These are phyloP conservation scores for Sorex araneus DNA, from an alignment of 2,113 vertebrate species.

Conservation along the genomic window DNA sequence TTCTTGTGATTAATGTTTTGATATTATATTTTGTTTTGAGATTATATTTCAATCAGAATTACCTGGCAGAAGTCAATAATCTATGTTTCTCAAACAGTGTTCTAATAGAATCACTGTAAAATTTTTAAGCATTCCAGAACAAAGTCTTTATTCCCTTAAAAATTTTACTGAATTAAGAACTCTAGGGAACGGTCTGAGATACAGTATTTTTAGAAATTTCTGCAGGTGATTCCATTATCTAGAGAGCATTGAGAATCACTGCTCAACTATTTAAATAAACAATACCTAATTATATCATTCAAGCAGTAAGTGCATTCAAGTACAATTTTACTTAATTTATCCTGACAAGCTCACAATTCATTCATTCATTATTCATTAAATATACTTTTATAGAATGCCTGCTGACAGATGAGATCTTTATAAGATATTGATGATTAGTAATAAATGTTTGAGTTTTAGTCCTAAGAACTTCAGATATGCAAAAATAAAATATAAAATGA, in stretches of 20 bases:
- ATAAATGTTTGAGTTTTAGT: conserved; percentile 61
- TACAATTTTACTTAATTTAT: conserved; percentile 72
- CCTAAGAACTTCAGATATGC: conserved; percentile 23
- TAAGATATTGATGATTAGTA: conserved; percentile 59
- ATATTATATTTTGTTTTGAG: background rate
- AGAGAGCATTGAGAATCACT: conserved; percentile 16
- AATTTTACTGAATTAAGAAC: background rate
- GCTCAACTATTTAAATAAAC: conserved; percentile 52
- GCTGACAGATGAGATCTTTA: conserved; percentile 59
- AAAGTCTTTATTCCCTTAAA: background rate
- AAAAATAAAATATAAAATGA: background rate
- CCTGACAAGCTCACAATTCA: conserved; percentile 56
- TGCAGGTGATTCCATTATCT: conserved; percentile 1
- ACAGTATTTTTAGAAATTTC: conserved; percentile 2
- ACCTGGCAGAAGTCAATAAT: background rate
- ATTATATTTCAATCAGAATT: background rate
- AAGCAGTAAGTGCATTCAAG: conserved; percentile 39
- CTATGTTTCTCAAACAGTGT: background rate
- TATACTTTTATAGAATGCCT: conserved; percentile 52
- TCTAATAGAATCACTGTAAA: background rate
- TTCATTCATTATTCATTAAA: conserved; percentile 72
- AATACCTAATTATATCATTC: conserved; percentile 63
- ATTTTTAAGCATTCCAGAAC: background rate
- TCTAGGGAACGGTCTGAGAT: rapidly evolving
- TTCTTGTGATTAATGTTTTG: conserved; percentile 3